phyloP scores from a whole-genome alignment of 1,140 invertebrate genomes.

The Popillia japonica region DNA sequence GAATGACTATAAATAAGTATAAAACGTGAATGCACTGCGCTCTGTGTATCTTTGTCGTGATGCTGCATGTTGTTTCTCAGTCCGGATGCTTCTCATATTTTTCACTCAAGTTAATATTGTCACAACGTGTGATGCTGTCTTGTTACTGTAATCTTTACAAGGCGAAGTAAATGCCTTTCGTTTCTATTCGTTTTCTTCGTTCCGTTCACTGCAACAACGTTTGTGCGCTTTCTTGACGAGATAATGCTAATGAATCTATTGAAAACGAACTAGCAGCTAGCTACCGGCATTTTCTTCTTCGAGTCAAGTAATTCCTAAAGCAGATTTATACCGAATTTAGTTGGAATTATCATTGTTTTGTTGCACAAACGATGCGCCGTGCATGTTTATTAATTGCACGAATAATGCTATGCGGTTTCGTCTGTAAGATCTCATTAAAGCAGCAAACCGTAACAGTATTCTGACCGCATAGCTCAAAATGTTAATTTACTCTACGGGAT shows the following conservation, averaged over 20 bases:
- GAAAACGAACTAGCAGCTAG: background rate
- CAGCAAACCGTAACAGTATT: too few species aligned
- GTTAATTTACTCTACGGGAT: conserved; percentile 40
- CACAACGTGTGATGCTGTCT: background rate
- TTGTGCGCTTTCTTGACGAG: background rate
- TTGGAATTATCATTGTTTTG: too few species aligned
- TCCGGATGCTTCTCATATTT: conserved; percentile 18
- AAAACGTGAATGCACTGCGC: background rate
- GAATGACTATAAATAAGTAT: background rate
- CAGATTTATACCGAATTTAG: too few species aligned
- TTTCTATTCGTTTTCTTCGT: background rate
- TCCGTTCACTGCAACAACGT: background rate
- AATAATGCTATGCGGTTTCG: too few species aligned
- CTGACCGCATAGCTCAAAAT: too few species aligned
- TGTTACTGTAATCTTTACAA: background rate
- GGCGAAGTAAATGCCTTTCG: conserved; percentile 7
- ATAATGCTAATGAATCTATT: background rate
- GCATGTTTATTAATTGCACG: too few species aligned
- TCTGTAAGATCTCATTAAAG: too few species aligned
- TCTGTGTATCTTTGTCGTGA: background rate
- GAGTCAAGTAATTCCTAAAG: too few species aligned
- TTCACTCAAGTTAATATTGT: conserved; percentile 23
- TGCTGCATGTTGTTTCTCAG: background rate
- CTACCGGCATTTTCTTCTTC: too few species aligned
- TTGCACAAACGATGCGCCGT: too few species aligned